These are phyloP conservation scores for Gallinago stenura DNA, from an alignment of 2,797 vertebrate species.

Conservation along the genomic window DNA sequence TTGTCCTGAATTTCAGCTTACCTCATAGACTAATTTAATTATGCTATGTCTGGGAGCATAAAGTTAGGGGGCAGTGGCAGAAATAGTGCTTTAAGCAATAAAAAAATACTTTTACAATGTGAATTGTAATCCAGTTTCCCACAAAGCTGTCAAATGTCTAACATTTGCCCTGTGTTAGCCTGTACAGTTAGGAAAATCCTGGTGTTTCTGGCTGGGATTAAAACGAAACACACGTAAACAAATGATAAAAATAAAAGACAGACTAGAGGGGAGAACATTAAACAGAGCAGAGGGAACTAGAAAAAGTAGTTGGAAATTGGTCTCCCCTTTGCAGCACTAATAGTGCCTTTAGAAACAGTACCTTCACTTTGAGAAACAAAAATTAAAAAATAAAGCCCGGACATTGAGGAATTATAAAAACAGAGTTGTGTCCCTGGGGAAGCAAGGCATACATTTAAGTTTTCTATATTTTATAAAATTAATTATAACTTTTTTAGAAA, in stretches of 20 bases:
- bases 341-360: background rate
- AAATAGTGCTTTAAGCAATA: background rate
- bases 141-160: background rate
- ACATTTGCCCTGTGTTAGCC: background rate
- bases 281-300: background rate
- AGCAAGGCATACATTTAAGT: background rate
- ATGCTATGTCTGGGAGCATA: background rate
- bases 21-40: background rate
- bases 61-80: background rate
- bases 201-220: background rate
- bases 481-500: background rate
- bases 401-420: background rate
- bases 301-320: background rate
- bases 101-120: background rate
- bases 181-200: background rate
- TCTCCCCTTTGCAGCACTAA: background rate
- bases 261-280: background rate
- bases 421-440: background rate
- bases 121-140: background rate
- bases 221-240: background rate
- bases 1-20: conserved; percentile 1
- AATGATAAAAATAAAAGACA: background rate
- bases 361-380: background rate
- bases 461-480: background rate
- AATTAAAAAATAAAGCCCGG: background rate